Base-by-base conservation (phyloP, 2,888 invertebrate species). In the Clunio marinus region DNA sequence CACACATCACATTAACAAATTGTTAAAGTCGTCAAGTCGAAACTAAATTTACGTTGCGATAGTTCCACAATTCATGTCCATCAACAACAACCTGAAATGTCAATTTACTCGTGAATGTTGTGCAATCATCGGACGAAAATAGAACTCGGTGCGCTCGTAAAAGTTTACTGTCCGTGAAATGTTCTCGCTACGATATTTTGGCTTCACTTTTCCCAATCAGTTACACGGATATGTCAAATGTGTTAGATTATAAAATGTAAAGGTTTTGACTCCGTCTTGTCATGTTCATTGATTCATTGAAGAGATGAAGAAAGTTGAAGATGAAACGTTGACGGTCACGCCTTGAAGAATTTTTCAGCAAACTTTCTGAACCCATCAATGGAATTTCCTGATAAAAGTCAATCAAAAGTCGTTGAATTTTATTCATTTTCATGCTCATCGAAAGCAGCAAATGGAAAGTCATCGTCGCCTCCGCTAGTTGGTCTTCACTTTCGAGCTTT, bases 221-320 rank as follows among this genome's bases (percentile, higher is more conserved):
- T n/a, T n/a, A n/a, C n/a, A n/a, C n/a, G n/a, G n/a, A n/a, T n/a
- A n/a, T n/a, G n/a, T n/a, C n/a, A n/a, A n/a, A n/a, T n/a, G n/a
- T n/a, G n/a, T n/a, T n/a, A n/a, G n/a, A n/a, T n/a, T n/a, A n/a
- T n/a, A n/a, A n/a, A n/a, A n/a, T n/a, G n/a, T n/a, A n/a, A n/a
- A n/a, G n/a, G n/a, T n/a, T n/a, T n/a, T n/a, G n/a, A n/a, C n/a
- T n/a, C n/a, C n/a, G n/a, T n/a, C n/a, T n/a, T n/a, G n/a, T n/a
- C n/a, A n/a, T n/a, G n/a, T n/a, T n/a, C n/a, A n/a, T n/a, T n/a
- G n/a, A n/a, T n/a, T n/a, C n/a, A n/a, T n/a, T n/a, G n/a, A n/a
- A n/a, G n/a, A n/a, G n/a, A n/a, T 22, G 13, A 51, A 22, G 51
- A 51, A 51, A 51, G 51, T 13, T 51, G 51, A 51, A 51, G 51